Percentiles rank a stretch among this genome's conserved stretches.
phyloP scores from a whole-genome alignment of 2,113 vertebrate species.

The Tachycineta bicolor region DNA sequence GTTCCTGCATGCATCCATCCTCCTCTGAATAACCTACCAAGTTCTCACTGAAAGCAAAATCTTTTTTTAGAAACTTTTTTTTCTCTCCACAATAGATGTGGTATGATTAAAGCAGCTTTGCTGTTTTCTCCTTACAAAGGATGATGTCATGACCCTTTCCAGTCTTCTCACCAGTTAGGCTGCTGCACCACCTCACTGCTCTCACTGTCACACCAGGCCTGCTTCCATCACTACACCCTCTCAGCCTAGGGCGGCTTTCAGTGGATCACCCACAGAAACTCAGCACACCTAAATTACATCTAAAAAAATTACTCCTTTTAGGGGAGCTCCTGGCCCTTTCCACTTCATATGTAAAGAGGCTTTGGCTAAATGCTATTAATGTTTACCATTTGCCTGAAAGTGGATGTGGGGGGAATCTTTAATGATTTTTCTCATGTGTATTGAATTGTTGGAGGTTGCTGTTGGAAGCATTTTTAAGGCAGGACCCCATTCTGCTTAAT shows the following conservation, averaged over 20 bases:
- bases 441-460: background rate
- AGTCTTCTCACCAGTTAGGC: background rate
- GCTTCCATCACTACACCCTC: fast-evolving
- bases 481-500: background rate
- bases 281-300: background rate
- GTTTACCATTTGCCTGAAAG: background rate
- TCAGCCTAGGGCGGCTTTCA: background rate
- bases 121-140: background rate
- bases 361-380: background rate
- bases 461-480: background rate
- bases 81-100: background rate
- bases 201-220: background rate
- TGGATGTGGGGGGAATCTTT: background rate
- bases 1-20: background rate
- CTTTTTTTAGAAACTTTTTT: slow-evolving; percentile 23
- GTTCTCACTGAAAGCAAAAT: background rate
- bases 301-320: background rate
- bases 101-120: background rate
- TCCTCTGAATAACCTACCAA: background rate
- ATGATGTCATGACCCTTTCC: background rate
- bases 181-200: background rate
- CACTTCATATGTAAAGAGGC: background rate
- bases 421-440: background rate
- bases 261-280: background rate
- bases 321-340: background rate